These are phyloP conservation scores for Mesoligia furuncula DNA, from an alignment of 2,888 invertebrate species.

Conservation along the genomic window DNA sequence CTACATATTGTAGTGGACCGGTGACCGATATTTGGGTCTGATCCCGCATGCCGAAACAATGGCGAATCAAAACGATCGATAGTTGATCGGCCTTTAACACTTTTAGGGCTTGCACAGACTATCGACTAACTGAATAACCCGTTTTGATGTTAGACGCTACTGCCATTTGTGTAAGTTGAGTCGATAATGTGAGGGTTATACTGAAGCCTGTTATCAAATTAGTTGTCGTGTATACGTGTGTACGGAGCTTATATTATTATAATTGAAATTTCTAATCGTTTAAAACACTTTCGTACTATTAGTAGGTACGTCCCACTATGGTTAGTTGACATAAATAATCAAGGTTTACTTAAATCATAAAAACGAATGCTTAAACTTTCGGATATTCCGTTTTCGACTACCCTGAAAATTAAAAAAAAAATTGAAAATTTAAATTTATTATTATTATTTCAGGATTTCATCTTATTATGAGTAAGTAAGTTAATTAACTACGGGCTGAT, in stretches of 20 bases:
- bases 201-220: constrained; percentile 9
- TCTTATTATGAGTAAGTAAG: background rate
- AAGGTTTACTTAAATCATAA: background rate
- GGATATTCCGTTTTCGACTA: background rate
- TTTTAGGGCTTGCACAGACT: constrained; percentile 53
- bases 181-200: constrained; percentile 13
- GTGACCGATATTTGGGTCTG: constrained; percentile 56
- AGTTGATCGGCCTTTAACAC: constrained; percentile 60
- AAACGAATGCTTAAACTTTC: background rate
- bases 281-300: background rate
- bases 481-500: background rate
- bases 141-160: constrained; percentile 30
- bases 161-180: constrained; percentile 21
- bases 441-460: background rate
- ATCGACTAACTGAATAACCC: constrained; percentile 40
- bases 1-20: constrained; percentile 50
- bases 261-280: background rate
- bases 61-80: constrained; percentile 57
- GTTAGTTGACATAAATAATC: background rate
- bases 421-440: too few relatives aligned
- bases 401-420: background rate
- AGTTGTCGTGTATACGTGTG: background rate
- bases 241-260: background rate
- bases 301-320: background rate
- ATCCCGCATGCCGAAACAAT: constrained; percentile 61